phyloP scores from a whole-genome alignment of 2,113 vertebrate genomes.

The Geococcyx californianus region DNA sequence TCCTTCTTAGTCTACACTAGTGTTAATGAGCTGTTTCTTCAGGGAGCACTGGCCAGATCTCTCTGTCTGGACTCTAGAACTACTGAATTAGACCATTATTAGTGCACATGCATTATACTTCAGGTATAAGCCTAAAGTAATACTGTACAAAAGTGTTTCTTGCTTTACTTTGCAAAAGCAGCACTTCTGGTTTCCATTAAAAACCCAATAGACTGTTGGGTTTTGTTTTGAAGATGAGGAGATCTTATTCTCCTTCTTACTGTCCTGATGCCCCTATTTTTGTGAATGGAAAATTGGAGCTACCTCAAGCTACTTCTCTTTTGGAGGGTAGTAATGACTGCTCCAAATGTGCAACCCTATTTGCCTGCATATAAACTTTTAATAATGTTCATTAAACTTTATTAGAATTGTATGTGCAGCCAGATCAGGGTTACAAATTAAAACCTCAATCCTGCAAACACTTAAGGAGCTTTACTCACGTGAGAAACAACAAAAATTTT shows the following conservation, averaged over 20 bases:
- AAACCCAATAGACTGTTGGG: accelerated
- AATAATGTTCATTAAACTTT: slow-evolving; percentile 73
- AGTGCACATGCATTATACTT: accelerated
- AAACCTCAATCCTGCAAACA: slow-evolving; percentile 38
- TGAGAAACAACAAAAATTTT: not conserved
- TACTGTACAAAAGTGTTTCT: not conserved
- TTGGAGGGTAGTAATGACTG: slow-evolving; percentile 29
- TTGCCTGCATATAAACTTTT: slow-evolving; percentile 68
- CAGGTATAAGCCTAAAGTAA: not conserved
- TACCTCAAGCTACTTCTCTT: slow-evolving; percentile 18
- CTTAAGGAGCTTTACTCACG: slow-evolving; percentile 29
- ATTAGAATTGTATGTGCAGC: slow-evolving; percentile 58
- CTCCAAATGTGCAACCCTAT: slow-evolving; percentile 36
- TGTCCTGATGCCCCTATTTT: not conserved
- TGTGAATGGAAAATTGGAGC: slow-evolving; percentile 17
- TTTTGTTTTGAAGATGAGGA: not conserved
- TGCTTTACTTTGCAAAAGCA: not conserved
- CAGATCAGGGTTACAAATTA: slow-evolving; percentile 55
- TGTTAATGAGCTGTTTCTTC: not conserved
- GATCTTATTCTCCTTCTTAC: not conserved
- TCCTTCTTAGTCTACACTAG: not conserved
- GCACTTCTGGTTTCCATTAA: not conserved
- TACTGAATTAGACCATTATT: not conserved
- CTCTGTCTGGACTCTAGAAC: not conserved
- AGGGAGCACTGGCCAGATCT: not conserved